Evolutionary conservation across 2,797 vertebrate species (phyloP), one percentile per base, ranked within the genome.

Genomic region (Hapalemur alaotrensis): DNA sequence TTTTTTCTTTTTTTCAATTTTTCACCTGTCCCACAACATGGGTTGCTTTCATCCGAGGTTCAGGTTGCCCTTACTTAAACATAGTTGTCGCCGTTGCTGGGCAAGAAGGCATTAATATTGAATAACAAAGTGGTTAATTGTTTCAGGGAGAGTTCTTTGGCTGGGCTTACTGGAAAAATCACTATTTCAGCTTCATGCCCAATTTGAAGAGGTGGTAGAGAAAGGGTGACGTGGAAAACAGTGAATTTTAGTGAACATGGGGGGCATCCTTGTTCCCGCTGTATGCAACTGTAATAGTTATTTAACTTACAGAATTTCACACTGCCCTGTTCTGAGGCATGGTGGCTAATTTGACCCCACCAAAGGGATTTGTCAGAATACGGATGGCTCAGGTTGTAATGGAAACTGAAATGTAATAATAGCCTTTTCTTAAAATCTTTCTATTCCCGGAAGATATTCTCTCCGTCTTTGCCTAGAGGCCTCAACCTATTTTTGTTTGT

Each of bases 121-220:
- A 84, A 15, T 81, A 86, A 54, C 57, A 93, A n/a, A 91, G 38
- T 14, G 28, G 12, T 38, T 87, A 7, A 6, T 73, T 54, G 18
- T 84, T 91, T 52, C 15, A 4, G 15, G 59, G 38, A 59, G 7
- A 6, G 4, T 65, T 85, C 72, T 81, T 87, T 65, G 23, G 8
- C 65, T 70, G 23, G 82, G n/a, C 70, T 78, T 78, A 61, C 50
- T 92, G 14, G 82, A n/a, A 90, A 94, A 85, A 92, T 32, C 46
- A n/a, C 50, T 48, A 13, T 12, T 41, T 80, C 23, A 32, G 13
- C 57, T 28, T 69, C 15, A 18, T 35, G 65, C 67, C 38, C 48
- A 25, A 72, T 75, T 89, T 79, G 69, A 87, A 67, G 75, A 92
- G 35, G 23, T 54, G 13, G 2, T 30, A 41, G 41, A 38, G 11